phyloP scores from a whole-genome alignment of 2,797 vertebrate species.

The Carcharodon carcharias region DNA sequence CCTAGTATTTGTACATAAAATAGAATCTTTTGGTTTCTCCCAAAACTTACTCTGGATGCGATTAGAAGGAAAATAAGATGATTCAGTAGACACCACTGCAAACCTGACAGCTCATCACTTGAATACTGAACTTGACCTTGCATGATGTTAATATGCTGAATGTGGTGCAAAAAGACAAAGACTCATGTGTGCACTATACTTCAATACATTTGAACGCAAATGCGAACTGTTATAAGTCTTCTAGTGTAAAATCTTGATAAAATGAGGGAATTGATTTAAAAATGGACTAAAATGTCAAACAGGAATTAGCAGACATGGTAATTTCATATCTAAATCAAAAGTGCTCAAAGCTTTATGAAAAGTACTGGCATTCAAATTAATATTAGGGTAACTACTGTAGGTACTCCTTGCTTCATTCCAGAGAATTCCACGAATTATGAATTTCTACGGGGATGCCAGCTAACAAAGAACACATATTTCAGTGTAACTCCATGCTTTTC shows the following conservation, averaged over 20 bases:
- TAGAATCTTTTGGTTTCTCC: not conserved
- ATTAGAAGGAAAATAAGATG: not conserved
- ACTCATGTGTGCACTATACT: not conserved
- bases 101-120: not conserved
- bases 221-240: not conserved
- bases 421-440: not conserved
- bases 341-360: not conserved
- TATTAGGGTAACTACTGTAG: not conserved
- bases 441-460: not conserved
- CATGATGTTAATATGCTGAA: not conserved
- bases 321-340: not conserved
- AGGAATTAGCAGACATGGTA: not conserved
- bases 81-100: not conserved
- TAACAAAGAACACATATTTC: not conserved
- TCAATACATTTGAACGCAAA: not conserved
- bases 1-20: not conserved
- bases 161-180: not conserved
- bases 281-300: not conserved
- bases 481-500: not conserved
- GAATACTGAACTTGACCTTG: not conserved
- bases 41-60: not conserved
- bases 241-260: not conserved
- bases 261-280: not conserved
- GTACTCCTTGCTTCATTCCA: not conserved
- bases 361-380: not conserved